phyloP scores from a whole-genome alignment of 2,113 vertebrate species.

The Daubentonia madagascariensis region DNA sequence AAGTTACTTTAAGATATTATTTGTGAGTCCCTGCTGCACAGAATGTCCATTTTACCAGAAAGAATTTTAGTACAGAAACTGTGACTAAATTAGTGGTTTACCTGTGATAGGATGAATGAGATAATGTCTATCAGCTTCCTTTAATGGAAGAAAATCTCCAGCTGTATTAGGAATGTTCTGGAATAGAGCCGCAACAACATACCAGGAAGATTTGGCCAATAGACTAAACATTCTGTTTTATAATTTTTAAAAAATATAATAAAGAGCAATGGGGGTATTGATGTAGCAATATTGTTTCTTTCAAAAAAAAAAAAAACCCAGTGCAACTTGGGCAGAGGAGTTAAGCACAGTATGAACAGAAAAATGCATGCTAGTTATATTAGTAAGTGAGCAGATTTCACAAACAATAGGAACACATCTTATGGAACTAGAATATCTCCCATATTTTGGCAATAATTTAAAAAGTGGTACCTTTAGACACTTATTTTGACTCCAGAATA shows the following conservation, averaged over 20 bases:
- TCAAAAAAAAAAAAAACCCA: not conserved
- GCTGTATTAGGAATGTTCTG: not conserved
- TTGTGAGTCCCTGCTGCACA: not conserved
- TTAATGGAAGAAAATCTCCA: not conserved
- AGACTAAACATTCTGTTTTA: slow-evolving; percentile 24
- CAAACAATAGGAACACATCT: not conserved
- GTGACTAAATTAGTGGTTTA: not conserved
- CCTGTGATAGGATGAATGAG: not conserved
- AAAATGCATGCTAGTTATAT: not conserved
- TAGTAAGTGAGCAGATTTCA: not conserved
- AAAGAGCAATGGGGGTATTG: not conserved
- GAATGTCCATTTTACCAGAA: not conserved
- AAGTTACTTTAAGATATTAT: not conserved
- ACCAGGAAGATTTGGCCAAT: not conserved
- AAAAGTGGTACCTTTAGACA: not conserved
- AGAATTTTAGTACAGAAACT: not conserved
- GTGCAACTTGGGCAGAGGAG: not conserved
- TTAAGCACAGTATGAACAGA: not conserved
- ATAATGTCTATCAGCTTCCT: not conserved
- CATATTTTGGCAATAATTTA: not conserved
- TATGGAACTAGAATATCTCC: not conserved
- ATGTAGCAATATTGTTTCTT: not conserved
- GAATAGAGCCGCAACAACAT: not conserved
- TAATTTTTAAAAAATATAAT: not conserved
- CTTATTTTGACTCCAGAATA: not conserved